Conservation (phyloP, 2,888 invertebrate genomes). For the Rhagium mordax region DNA sequence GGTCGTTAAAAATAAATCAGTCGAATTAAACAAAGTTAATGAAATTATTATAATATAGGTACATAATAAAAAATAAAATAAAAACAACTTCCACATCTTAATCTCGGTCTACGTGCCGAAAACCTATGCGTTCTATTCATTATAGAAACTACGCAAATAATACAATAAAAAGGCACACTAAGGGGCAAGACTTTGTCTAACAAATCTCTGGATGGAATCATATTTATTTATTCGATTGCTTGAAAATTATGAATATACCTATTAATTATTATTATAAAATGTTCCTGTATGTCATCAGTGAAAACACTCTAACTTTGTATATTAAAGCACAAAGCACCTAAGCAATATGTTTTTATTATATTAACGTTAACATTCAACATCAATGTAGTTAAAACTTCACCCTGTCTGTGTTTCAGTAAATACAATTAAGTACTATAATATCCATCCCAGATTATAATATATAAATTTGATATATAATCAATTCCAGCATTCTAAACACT, state of each 20-base stretch:
- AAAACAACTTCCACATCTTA: neutral
- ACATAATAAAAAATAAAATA: neutral
- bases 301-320: neutral
- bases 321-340: neutral
- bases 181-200: neutral
- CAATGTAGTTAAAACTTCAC: neutral
- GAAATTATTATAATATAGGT: slow-evolving; percentile 3
- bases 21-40: slow-evolving; percentile 3
- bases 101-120: neutral
- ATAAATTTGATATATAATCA: neutral
- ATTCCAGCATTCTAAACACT: neutral
- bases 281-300: neutral
- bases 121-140: neutral
- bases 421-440: neutral
- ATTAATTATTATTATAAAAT: neutral
- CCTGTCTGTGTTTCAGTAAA: neutral
- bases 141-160: neutral
- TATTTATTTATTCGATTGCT: slow-evolving; percentile 6
- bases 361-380: neutral
- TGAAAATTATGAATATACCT: neutral
- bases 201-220: slow-evolving; percentile 10
- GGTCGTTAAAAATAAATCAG: slow-evolving; percentile 30
- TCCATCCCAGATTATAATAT: neutral
- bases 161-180: slow-evolving; percentile 31
- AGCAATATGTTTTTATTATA: neutral